Evolutionary conservation across 2,113 vertebrate genomes (phyloP), one percentile per base, ranked within the genome.

Genomic region (Phaetusa simplex): DNA sequence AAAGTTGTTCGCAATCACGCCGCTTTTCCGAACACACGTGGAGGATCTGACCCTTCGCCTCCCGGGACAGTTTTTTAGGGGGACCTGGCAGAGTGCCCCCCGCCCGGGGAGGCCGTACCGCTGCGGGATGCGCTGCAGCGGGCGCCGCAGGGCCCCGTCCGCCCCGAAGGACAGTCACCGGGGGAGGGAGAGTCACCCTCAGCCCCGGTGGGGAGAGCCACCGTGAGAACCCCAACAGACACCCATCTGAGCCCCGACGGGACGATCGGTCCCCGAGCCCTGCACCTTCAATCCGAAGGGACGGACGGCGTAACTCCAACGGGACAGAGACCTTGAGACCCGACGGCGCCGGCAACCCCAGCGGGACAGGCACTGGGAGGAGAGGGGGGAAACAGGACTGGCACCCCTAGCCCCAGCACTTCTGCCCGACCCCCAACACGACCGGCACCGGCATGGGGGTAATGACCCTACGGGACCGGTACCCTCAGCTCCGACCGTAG

Each of bases 11-110:
- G 4, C 56, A 6, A 11, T 13, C 66, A 22, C 40, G 8, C 32
- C 47, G 6, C 15, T 47, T 69, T 38, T 53, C 62, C 27, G 12
- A 70, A 43, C 38, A 34, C 42, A 18, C 7, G 14, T 8, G 18
- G 3, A 76, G 8, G 8, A 26, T 14, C 5, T 4, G 19, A 73
- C 24, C 24, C 18, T 55, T 40, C 18, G 24, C 5, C 5, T 17
- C 10, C 3, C 6, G 4, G 9, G 40, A 8, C 5, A 12, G 1
- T 7, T 72, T 77, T 27, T 9, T 0, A 3, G 5, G 14, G 7
- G 2, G 17, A 11, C 13, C 47, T 49, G 47, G 3, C 12, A 43
- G 34, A 56, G 12, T 10, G 8, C 6, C 19, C 27, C 58, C 5
- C 2, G 5, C 14, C 19, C 9, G 5, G 21, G 53, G 27, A 18